A percentile compares a stretch with the other conserved stretches of the same genome.
These are phyloP conservation scores for Cryptomyrus ogoouensis DNA, from an alignment of 2,113 vertebrate species.

Conservation along the genomic window DNA sequence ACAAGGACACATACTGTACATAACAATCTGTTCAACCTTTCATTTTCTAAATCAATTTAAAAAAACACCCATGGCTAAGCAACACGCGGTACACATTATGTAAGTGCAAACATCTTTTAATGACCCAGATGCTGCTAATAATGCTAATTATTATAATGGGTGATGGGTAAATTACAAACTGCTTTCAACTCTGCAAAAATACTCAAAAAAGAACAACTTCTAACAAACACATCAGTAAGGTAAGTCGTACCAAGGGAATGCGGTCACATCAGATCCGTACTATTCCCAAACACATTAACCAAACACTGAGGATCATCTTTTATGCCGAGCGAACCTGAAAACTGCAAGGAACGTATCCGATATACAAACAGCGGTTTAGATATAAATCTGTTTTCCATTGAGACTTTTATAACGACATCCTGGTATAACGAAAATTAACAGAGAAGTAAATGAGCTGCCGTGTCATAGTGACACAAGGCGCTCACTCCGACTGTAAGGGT, in stretches of 20 bases:
- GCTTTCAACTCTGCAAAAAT: neutral
- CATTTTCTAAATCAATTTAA: neutral
- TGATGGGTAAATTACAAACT: neutral
- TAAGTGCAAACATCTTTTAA: neutral
- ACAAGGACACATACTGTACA: neutral
- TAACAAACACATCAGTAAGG: neutral
- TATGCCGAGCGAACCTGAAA: neutral
- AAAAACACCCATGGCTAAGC: neutral
- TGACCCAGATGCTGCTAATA: neutral
- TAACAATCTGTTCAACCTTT: neutral
- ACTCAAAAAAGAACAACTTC: neutral
- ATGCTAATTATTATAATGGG: neutral
- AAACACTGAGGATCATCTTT: neutral
- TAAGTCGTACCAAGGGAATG: neutral
- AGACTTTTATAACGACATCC: conserved; percentile 4
- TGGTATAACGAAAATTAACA: neutral
- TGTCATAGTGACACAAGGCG: neutral
- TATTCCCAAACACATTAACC: neutral
- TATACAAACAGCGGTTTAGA: conserved; percentile 1
- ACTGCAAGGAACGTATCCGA: neutral
- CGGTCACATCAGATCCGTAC: neutral
- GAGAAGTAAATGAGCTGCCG: neutral
- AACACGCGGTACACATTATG: neutral
- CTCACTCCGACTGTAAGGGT: neutral
- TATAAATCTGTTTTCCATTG: neutral